Base-by-base conservation (phyloP, 2,888 invertebrate species). In the Drosophila infuscata region DNA sequence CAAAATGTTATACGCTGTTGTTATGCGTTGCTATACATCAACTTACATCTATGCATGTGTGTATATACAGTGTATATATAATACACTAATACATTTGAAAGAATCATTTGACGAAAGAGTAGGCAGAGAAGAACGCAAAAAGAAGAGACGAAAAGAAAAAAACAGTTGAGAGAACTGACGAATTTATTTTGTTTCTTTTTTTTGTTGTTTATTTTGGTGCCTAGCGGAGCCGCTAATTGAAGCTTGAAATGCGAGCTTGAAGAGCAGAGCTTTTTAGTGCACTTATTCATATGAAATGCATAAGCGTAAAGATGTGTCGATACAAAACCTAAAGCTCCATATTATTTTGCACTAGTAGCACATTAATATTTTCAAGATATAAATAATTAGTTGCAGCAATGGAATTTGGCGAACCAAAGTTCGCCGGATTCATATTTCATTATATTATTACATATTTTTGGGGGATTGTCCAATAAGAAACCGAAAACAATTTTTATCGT, bases 381-480 rank as follows among this genome's bases (percentile, higher is more conserved):
- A 60, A 61, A 41, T n/a, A 41, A 25, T 29, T 20, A n/a, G 12
- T 33, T 64, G 56, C 59, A 25, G 41, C 32, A 41, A 58, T 52
- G 36, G 20, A 53, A 48, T 48, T 30, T 48, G 15, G n/a, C 29
- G 43, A 59, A 35, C 41, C 49, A 65, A 75, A 75, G 64, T 70
- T 75, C 58, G 64, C 3, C 30, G 29, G 29, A 62, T 62, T 59
- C 32, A 73, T 33, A 57, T 36, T 65, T 56, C 52, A 57, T 58
- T 49, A 60, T 49, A 12, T 33, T 3, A 17, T 54, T 25, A 30
- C 29, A 57, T 59, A 58, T 49, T 61, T 69, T 58, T 12, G 62
- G 76, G 82, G 84, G 82, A 70, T 53, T 69, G 82, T 79, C 82
- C 17, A 9, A 15, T 9, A 6, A 11, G n/a, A 32, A 12, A 30